phyloP scores from a whole-genome alignment of 1,140 invertebrate genomes.

The Brachionus asplanchnoidis region DNA sequence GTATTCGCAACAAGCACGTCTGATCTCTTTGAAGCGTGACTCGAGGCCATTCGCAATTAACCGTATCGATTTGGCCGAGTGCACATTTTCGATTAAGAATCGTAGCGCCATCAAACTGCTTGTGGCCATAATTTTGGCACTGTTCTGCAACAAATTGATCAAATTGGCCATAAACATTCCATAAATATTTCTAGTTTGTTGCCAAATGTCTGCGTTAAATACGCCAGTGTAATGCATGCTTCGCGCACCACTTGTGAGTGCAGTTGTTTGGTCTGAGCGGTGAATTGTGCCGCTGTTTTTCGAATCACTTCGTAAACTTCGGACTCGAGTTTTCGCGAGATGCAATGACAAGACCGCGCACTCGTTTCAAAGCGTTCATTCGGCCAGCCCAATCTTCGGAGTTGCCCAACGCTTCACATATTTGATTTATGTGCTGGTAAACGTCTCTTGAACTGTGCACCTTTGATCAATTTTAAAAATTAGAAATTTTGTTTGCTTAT shows the following conservation, averaged over 20 bases:
- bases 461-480: slow-evolving; percentile 44
- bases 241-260: no score
- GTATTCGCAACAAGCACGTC: slow-evolving; percentile 70
- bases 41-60: not conserved
- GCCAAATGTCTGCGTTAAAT: no score
- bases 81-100: slow-evolving; percentile 72
- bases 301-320: no score
- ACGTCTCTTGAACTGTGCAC: slow-evolving; percentile 77
- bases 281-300: no score
- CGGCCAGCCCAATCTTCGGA: slow-evolving; percentile 87
- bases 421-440: slow-evolving; percentile 72
- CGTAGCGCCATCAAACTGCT: slow-evolving; percentile 77
- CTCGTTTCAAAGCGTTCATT: slow-evolving; percentile 77
- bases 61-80: not conserved
- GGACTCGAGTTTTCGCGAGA: slow-evolving; percentile 71
- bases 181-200: no score
- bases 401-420: slow-evolving; percentile 68
- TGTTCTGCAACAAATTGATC: slow-evolving; percentile 92
- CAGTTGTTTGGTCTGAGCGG: no score
- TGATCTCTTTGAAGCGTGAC: slow-evolving; percentile 86
- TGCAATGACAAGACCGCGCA: slow-evolving; percentile 71
- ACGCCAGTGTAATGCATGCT: no score
- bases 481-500: not conserved
- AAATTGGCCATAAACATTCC: no score
- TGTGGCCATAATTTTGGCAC: slow-evolving; percentile 88